phyloP scores from a whole-genome alignment of 2,113 vertebrate genomes.

The Zosterops borbonicus region DNA sequence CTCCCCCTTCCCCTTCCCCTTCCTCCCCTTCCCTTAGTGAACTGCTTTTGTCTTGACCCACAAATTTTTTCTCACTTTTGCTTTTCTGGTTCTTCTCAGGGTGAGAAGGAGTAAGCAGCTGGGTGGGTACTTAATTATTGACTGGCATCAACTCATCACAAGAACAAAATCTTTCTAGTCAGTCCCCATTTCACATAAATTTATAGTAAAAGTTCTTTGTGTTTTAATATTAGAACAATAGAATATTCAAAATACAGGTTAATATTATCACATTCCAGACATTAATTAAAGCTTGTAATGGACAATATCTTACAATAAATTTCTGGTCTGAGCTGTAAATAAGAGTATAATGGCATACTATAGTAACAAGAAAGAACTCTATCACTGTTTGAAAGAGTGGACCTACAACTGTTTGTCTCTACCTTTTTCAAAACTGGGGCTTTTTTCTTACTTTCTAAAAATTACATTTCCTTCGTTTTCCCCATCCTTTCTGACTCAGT shows the following conservation, averaged over 20 bases:
- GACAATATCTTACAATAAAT: not conserved
- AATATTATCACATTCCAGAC: not conserved
- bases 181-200: not conserved
- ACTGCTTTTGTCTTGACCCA: not conserved
- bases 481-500: not conserved
- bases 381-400: not conserved
- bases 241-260: not conserved
- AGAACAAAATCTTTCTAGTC: not conserved
- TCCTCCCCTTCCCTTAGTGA: not conserved
- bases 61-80: not conserved
- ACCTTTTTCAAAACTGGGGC: not conserved
- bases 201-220: not conserved
- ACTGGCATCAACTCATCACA: not conserved
- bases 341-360: not conserved
- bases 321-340: not conserved
- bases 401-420: not conserved
- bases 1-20: accelerated
- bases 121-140: not conserved
- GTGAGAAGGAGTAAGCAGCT: accelerated
- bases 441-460: not conserved
- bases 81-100: not conserved
- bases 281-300: not conserved
- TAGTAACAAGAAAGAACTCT: not conserved
- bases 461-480: not conserved
- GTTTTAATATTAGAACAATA: not conserved